These are phyloP conservation scores for Plagodis pulveraria DNA, from an alignment of 2,888 invertebrate species.

Conservation along the genomic window DNA sequence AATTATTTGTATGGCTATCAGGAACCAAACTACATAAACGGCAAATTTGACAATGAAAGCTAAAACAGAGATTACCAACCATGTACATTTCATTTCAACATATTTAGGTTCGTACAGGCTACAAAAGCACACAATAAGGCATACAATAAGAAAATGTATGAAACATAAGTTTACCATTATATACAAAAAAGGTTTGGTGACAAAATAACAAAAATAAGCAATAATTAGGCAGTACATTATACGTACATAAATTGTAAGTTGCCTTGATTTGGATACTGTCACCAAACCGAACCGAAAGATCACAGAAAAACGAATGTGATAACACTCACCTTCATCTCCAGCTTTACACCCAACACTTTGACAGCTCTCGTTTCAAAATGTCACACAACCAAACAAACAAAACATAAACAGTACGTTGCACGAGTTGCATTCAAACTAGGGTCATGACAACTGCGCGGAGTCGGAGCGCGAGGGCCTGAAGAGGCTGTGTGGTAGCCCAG, in stretches of 20 bases:
- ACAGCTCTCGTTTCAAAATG: slow-evolving; percentile 44
- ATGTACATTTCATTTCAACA: no score
- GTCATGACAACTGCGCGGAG: slow-evolving; percentile 2
- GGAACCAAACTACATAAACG: no score
- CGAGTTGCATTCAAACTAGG: slow-evolving; percentile 11
- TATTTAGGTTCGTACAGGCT: no score
- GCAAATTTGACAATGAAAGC: no score
- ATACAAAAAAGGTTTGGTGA: no score
- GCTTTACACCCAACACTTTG: slow-evolving; percentile 72
- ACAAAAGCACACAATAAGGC: no score
- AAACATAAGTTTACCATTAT: no score
- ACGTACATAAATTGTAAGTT: background rate
- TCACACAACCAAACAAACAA: slow-evolving; percentile 52
- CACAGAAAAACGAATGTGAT: background rate
- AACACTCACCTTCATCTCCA: slow-evolving; percentile 74
- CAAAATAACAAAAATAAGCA: background rate
- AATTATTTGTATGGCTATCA: no score
- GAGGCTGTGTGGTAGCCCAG: slow-evolving; percentile 10
- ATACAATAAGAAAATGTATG: no score
- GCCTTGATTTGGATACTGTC: no score
- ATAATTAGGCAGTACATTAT: background rate
- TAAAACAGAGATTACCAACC: no score
- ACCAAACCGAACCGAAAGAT: no score
- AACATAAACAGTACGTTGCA: slow-evolving; percentile 12
- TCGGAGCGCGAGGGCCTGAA: background rate